Evolutionary conservation across 1,140 invertebrate species (phyloP).

Genomic region (Sycophaga agraensis): DNA sequence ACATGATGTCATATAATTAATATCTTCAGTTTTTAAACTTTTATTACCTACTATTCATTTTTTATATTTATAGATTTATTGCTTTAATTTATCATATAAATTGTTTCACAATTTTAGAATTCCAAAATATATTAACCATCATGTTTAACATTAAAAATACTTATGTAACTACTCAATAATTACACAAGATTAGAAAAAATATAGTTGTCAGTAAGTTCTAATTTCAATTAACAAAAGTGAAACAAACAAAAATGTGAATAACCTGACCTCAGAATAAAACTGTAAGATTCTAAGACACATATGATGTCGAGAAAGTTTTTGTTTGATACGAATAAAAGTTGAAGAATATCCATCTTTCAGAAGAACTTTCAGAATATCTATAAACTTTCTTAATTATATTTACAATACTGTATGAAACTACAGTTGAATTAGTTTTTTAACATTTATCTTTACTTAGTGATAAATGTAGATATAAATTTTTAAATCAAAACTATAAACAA

Average conservation of each 20-base stretch:
- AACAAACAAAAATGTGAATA: constrained; percentile 27
- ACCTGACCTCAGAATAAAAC: constrained; percentile 27
- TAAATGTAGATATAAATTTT: not conserved
- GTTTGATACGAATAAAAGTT: constrained; percentile 19
- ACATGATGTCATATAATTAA: too few relatives aligned
- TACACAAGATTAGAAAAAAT: not conserved
- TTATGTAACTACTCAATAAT: not conserved
- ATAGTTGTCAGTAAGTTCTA: constrained; percentile 14
- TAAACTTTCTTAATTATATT: constrained; percentile 3
- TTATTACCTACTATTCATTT: too few relatives aligned
- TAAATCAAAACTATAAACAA: constrained; percentile 20
- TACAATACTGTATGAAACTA: not conserved
- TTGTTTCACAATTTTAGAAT: too few relatives aligned
- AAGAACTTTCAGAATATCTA: too few relatives aligned
- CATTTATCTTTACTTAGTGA: constrained; percentile 9
- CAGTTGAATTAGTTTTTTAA: not conserved
- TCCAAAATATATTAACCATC: not conserved
- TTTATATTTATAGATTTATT: too few relatives aligned
- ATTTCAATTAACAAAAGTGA: constrained; percentile 21
- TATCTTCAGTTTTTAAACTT: too few relatives aligned
- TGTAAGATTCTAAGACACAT: constrained; percentile 18
- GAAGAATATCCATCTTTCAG: constrained; percentile 21
- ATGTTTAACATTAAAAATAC: constrained; percentile 1
- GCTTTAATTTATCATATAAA: too few relatives aligned
- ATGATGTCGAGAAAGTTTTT: constrained; percentile 25